Evolutionary conservation across 2,888 invertebrate species (phyloP), one percentile per base, ranked within the genome.

Genomic region (Agonopterix arenella): DNA sequence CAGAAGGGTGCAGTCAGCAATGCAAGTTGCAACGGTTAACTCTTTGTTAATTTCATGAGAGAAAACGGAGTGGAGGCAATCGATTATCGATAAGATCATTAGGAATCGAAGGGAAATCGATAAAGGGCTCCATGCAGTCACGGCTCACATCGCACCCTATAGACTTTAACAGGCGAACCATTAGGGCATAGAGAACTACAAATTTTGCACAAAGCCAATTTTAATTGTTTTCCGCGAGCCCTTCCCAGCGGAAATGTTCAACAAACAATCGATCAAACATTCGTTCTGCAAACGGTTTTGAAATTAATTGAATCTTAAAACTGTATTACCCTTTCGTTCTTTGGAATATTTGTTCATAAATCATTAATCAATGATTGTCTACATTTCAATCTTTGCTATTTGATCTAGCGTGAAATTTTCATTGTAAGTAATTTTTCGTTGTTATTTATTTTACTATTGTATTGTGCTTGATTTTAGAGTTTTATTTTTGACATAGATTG

Each of bases 61-160:
- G 57, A 55, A 66, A 71, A 71, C 66, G 62, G 70, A 68, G 62
- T 45, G 8, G 8, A 36, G 11, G 48, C 16, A 46, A 50, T 50
- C 48, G 45, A 53, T 48, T 64, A 58, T 59, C 80, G 77, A 81
- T 82, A 82, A 81, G 70, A 84, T 85, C 88, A 86, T 88, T 86
- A 86, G 67, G 58, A 69, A 71, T 78, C 65, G 68, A 80, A 76
- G 58, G 62, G 65, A 61, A 76, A 75, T 79, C 68, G 62, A 71
- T 69, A 67, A 52, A 65, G 62, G 73, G 70, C 64, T 66, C 78
- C 83, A 81, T 64, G 76, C 64, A 61, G 80, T 62, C 55, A 59
- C 52, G 53, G 54, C 57, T 59, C 44, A 49, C 60, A 60, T 66
- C 51, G 60, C 52, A 68, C 74, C 73, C 77, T 63, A 69, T 73